phyloP scores from a whole-genome alignment of 2,113 vertebrate genomes.

The Penelope pileata region DNA sequence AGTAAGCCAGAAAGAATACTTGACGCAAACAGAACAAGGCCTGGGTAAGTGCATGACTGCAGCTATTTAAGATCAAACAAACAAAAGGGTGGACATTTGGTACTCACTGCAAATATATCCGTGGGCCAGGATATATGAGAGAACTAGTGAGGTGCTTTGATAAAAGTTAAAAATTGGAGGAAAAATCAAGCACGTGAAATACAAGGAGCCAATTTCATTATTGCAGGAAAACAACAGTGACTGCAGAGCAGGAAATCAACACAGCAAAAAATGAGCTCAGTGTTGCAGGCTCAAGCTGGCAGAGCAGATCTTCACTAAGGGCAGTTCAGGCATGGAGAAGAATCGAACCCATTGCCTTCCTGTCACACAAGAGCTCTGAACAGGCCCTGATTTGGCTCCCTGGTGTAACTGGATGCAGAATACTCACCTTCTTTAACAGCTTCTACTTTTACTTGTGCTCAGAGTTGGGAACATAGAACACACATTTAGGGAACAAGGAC shows the following conservation, averaged over 20 bases:
- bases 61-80: not conserved
- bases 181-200: not conserved
- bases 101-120: not conserved
- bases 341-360: not conserved
- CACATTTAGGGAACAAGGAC: not conserved
- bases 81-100: not conserved
- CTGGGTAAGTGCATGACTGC: not conserved
- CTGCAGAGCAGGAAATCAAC: not conserved
- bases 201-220: not conserved
- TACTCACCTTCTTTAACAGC: not conserved
- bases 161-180: not conserved
- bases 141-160: not conserved
- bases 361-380: not conserved
- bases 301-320: not conserved
- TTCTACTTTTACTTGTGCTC: not conserved
- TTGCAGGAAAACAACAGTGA: not conserved
- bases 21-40: not conserved
- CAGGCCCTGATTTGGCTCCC: not conserved
- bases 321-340: not conserved
- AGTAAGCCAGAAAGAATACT: not conserved
- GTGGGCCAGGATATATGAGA: not conserved
- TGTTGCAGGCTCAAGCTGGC: not conserved
- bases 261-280: rapidly evolving
- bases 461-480: not conserved
- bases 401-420: not conserved